These are phyloP conservation scores for Cyanistes caeruleus DNA, from an alignment of 2,113 vertebrate species.

Conservation along the genomic window DNA sequence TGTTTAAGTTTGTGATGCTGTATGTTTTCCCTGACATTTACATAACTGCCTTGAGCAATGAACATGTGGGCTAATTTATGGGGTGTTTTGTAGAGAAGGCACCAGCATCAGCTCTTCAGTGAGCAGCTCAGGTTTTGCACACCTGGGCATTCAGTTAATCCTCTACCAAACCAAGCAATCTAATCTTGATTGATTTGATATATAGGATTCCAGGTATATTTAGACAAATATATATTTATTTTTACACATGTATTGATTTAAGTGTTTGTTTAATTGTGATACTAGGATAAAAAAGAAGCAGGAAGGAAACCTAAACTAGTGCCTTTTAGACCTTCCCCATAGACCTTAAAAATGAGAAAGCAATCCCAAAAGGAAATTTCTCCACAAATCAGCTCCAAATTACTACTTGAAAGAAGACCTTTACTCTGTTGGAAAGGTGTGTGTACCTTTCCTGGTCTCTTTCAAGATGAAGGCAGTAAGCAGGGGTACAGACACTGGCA, in stretches of 20 bases:
- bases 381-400: neutral
- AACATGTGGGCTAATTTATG: neutral
- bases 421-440: neutral
- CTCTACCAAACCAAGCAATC: neutral
- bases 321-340: neutral
- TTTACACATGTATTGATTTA: neutral
- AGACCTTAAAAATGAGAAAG: neutral
- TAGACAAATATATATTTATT: neutral
- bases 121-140: neutral
- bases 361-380: neutral
- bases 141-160: neutral
- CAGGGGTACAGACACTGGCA: accelerated
- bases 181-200: neutral
- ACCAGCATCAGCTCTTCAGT: neutral
- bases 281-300: neutral
- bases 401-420: neutral
- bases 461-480: neutral
- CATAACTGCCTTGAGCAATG: neutral
- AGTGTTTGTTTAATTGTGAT: neutral
- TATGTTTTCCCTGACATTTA: neutral
- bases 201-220: neutral
- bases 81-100: neutral
- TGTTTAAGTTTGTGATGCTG: neutral
- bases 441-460: neutral
- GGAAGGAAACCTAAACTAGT: neutral